Evolutionary conservation across 2,113 vertebrate species (phyloP).

Genomic region (Anguilla rostrata): DNA sequence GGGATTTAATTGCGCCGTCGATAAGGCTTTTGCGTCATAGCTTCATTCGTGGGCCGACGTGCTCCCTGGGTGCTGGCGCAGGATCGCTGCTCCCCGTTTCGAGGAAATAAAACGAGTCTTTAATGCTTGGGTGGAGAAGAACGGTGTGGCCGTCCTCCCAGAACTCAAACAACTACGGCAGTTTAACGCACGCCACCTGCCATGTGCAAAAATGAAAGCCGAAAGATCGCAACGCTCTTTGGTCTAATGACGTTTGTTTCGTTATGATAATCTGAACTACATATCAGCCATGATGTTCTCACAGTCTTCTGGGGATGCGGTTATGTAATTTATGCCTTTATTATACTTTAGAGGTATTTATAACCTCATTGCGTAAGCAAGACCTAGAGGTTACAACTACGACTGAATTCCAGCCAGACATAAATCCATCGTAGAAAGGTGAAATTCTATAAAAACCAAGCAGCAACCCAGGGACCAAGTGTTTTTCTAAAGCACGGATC

Average conservation of each 20-base stretch:
- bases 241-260: neutral
- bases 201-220: neutral
- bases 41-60: neutral
- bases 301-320: neutral
- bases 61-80: neutral
- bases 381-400: neutral
- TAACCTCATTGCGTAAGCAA: neutral
- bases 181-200: neutral
- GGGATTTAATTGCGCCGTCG: slow-evolving; percentile 31
- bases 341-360: neutral
- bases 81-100: neutral
- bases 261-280: neutral
- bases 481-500: neutral
- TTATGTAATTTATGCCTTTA: neutral
- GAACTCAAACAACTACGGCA: slow-evolving; percentile 1
- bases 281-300: neutral
- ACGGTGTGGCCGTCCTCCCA: neutral
- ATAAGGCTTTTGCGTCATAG: slow-evolving; percentile 11
- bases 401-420: neutral
- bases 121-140: neutral
- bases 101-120: neutral
- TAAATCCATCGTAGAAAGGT: neutral
- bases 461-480: neutral
- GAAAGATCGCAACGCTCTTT: neutral
- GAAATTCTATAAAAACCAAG: neutral